Conservation (phyloP, 2,797 vertebrate genomes). For the Sternarchorhynchus goeldii region DNA sequence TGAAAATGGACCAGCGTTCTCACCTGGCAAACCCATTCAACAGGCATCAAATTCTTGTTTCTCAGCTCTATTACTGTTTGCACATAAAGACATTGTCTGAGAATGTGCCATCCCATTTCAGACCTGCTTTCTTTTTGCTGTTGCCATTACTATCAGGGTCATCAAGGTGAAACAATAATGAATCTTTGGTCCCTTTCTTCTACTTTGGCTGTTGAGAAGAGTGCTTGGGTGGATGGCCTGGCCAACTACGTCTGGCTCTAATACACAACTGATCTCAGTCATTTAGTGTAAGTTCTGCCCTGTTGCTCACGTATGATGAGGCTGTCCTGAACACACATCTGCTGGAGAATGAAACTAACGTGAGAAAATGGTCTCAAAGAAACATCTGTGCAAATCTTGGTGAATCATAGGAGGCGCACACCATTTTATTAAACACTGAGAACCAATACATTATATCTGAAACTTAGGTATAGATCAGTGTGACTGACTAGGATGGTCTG, state of each 20-base stretch:
- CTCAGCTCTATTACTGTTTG: slow-evolving; percentile 59
- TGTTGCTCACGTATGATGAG: background rate
- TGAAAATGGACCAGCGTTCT: slow-evolving; percentile 67
- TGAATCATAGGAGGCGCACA: too few relatives aligned
- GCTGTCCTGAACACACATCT: background rate
- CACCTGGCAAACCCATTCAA: slow-evolving; percentile 69
- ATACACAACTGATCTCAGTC: slow-evolving; percentile 62
- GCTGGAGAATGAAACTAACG: background rate
- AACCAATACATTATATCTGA: too few relatives aligned
- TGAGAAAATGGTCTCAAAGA: too few relatives aligned
- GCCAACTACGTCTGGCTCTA: slow-evolving; percentile 69
- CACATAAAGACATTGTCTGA: slow-evolving; percentile 8
- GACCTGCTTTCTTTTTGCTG: slow-evolving; percentile 46
- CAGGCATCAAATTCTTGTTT: slow-evolving; percentile 31
- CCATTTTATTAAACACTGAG: too few relatives aligned
- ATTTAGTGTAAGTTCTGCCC: background rate
- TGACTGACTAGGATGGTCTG: too few relatives aligned
- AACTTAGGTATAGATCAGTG: too few relatives aligned
- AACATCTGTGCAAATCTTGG: too few relatives aligned
- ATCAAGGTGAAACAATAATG: slow-evolving; percentile 54
- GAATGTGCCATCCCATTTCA: slow-evolving; percentile 46
- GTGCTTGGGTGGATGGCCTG: slow-evolving; percentile 56
- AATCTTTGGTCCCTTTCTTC: slow-evolving; percentile 57
- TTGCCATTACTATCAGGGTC: slow-evolving; percentile 41
- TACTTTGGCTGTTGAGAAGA: slow-evolving; percentile 66